These are phyloP conservation scores for Nemopilema nomurai DNA, from an alignment of 30 jellyfish, hydroid and myxozoan species.

Conservation along the genomic window DNA sequence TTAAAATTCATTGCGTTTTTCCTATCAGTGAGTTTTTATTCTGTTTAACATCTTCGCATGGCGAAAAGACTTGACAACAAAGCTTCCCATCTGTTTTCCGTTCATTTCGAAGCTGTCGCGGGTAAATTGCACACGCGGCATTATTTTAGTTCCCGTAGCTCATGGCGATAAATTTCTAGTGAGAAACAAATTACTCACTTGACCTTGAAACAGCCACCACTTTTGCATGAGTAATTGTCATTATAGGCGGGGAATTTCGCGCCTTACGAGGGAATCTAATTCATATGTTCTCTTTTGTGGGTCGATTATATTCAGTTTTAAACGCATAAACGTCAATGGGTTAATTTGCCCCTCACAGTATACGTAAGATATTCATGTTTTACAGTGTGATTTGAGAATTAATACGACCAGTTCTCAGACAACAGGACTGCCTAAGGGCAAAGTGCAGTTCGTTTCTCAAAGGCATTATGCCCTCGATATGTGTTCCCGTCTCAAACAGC, in stretches of 20 bases:
- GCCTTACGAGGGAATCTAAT: not conserved
- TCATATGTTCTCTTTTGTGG: not conserved
- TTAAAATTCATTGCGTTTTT: too few relatives aligned
- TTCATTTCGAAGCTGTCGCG: not conserved
- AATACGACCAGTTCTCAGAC: not conserved
- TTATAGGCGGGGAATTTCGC: not conserved
- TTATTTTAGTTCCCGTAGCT: too few relatives aligned
- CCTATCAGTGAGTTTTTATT: too few relatives aligned
- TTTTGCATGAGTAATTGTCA: not conserved
- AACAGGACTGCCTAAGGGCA: not conserved
- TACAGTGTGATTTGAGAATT: not conserved
- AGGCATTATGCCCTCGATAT: not conserved
- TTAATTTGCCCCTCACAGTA: not conserved
- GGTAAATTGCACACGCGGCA: not conserved
- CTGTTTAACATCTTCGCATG: not conserved
- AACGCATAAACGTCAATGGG: not conserved
- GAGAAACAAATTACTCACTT: too few relatives aligned
- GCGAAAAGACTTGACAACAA: not conserved
- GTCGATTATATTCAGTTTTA: not conserved
- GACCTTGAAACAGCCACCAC: not conserved
- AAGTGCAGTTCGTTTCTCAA: not conserved
- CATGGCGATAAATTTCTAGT: too few relatives aligned
- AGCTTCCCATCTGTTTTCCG: not conserved
- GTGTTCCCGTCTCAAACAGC: not conserved
- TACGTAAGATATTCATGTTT: not conserved